Percentiles rank a stretch among this genome's conserved stretches.
Conservation (phyloP, 2,797 vertebrate genomes). For the Buceros bicornis region DNA sequence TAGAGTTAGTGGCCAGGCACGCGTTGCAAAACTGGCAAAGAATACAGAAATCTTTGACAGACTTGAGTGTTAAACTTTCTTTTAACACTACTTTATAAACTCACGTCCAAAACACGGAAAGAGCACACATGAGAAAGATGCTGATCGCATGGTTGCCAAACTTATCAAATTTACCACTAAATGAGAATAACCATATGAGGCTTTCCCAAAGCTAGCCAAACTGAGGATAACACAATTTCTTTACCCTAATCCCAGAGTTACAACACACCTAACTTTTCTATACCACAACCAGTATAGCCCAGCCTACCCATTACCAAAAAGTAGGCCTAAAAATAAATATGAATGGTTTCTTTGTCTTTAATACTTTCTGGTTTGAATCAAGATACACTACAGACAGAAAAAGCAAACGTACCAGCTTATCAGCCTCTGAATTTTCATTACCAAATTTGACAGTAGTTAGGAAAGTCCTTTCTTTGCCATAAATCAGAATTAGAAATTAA, state of each 20-base stretch:
- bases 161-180: background rate
- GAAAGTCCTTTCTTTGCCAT: background rate
- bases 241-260: background rate
- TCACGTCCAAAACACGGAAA: background rate
- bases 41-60: background rate
- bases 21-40: background rate
- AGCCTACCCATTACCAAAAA: background rate
- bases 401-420: background rate
- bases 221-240: background rate
- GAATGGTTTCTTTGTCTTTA: background rate
- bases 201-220: background rate
- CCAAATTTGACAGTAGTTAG: background rate
- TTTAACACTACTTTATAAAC: background rate
- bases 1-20: background rate
- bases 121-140: background rate
- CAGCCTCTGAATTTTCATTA: background rate
- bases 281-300: background rate
- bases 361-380: background rate
- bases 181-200: background rate
- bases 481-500: background rate
- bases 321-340: background rate
- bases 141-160: background rate
- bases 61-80: background rate
- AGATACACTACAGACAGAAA: background rate
- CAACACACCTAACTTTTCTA: background rate